phyloP scores from a whole-genome alignment of 2,797 vertebrate genomes.

The Rhyacichthys aspro region DNA sequence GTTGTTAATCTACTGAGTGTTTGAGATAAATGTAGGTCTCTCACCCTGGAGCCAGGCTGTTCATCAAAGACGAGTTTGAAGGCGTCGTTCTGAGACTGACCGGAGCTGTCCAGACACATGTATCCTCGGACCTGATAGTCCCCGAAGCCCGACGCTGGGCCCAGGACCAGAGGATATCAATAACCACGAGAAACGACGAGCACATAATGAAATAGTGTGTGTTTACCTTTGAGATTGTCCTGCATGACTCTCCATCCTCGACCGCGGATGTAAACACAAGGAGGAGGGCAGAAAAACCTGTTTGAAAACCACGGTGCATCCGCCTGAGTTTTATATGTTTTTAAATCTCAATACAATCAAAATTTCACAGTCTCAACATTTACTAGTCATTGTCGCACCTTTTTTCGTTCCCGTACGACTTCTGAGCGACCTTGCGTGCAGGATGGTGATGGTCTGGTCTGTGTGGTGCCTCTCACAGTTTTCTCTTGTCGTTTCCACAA shows the following conservation, averaged over 20 bases:
- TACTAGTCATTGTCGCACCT: slow-evolving; percentile 77
- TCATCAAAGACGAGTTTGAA: slow-evolving; percentile 92
- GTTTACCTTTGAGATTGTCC: slow-evolving; percentile 84
- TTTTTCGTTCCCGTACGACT: slow-evolving; percentile 96
- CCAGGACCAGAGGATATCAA: too few species aligned
- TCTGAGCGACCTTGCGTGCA: slow-evolving; percentile 96
- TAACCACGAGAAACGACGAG: neutral
- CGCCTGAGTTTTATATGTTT: neutral
- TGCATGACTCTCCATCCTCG: slow-evolving; percentile 88
- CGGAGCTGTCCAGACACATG: slow-evolving; percentile 91
- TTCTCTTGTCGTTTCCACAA: slow-evolving; percentile 69
- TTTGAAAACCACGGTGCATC: rapidly evolving
- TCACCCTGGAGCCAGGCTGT: slow-evolving; percentile 85
- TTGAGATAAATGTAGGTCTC: too few species aligned
- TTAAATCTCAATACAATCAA: neutral
- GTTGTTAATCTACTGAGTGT: too few species aligned
- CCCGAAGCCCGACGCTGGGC: slow-evolving; percentile 73
- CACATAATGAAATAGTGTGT: neutral
- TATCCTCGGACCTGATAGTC: slow-evolving; percentile 85
- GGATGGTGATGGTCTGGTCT: slow-evolving; percentile 87
- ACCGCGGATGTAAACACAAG: slow-evolving; percentile 91
- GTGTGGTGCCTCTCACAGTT: too few species aligned
- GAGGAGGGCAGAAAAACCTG: slow-evolving; percentile 97
- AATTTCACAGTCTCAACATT: too few species aligned
- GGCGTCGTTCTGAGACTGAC: slow-evolving; percentile 82